A percentile compares a stretch with the other conserved stretches of the same genome.
phyloP scores from a whole-genome alignment of 2,113 vertebrate species.

The Mustela nigripes region DNA sequence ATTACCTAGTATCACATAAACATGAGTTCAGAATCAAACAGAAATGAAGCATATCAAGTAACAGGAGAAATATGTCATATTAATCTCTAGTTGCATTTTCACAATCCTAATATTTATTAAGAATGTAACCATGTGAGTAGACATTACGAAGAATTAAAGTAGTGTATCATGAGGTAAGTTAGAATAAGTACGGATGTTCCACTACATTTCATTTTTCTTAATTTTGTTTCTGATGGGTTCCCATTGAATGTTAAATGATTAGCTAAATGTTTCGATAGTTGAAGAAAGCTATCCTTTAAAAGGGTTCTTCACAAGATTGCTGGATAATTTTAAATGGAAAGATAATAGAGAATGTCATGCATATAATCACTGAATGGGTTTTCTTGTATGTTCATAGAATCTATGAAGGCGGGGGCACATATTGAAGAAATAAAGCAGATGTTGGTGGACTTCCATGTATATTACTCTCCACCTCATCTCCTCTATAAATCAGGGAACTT shows the following conservation, averaged over 20 bases:
- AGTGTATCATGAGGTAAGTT: not conserved
- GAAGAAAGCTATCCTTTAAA: not conserved
- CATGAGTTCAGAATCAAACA: not conserved
- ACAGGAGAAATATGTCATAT: not conserved
- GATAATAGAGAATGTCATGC: not conserved
- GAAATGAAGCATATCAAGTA: not conserved
- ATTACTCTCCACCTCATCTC: not conserved
- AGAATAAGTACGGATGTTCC: constrained; percentile 5
- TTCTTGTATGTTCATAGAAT: not conserved
- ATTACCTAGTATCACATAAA: not conserved
- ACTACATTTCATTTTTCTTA: constrained; percentile 8
- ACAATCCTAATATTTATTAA: not conserved
- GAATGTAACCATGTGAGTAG: not conserved
- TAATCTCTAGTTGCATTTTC: not conserved
- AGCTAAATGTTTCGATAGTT: constrained; percentile 18
- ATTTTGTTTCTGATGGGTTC: constrained; percentile 16
- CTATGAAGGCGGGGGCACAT: fast-evolving
- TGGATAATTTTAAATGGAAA: constrained; percentile 3
- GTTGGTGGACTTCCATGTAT: not conserved
- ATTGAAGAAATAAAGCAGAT: not conserved
- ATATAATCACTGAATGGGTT: not conserved
- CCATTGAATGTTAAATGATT: constrained; percentile 39
- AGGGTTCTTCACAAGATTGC: not conserved
- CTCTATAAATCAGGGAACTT: constrained; percentile 7
- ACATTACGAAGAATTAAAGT: constrained; percentile 10